These are phyloP conservation scores for Alsophila aescularia DNA, from an alignment of 2,888 invertebrate genomes.

Conservation along the genomic window DNA sequence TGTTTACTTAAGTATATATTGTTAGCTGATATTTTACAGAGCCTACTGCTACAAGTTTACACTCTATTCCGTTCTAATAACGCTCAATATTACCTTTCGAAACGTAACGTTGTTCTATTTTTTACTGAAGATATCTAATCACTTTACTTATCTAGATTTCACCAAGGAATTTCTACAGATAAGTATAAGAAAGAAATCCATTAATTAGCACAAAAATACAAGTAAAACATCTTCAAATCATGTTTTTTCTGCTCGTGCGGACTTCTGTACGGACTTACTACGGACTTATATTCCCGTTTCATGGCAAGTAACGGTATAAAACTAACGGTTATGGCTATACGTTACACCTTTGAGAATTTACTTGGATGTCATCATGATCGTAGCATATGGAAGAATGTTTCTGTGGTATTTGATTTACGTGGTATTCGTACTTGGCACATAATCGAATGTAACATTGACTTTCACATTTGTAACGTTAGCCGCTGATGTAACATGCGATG, in stretches of 20 bases:
- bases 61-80: no score
- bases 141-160: background rate
- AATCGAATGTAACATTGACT: conserved; percentile 80
- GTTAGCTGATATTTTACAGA: conserved; percentile 13
- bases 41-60: background rate
- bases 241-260: conserved; percentile 3
- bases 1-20: conserved; percentile 40
- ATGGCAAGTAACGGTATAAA: conserved; percentile 1
- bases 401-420: background rate
- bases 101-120: background rate
- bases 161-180: background rate
- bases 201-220: background rate
- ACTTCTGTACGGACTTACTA: background rate
- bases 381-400: conserved; percentile 6
- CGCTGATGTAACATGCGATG: conserved; percentile 62
- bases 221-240: background rate
- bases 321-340: background rate
- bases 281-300: background rate
- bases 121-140: background rate
- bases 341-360: conserved; percentile 2
- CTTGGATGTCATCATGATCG: conserved; percentile 2
- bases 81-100: no score
- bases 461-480: conserved; percentile 70
- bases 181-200: background rate
- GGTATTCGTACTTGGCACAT: conserved; percentile 38